Evolutionary conservation across 2,888 invertebrate species (phyloP), one percentile per base, ranked within the genome.

Genomic region (Trissonchulus latispiculum): DNA sequence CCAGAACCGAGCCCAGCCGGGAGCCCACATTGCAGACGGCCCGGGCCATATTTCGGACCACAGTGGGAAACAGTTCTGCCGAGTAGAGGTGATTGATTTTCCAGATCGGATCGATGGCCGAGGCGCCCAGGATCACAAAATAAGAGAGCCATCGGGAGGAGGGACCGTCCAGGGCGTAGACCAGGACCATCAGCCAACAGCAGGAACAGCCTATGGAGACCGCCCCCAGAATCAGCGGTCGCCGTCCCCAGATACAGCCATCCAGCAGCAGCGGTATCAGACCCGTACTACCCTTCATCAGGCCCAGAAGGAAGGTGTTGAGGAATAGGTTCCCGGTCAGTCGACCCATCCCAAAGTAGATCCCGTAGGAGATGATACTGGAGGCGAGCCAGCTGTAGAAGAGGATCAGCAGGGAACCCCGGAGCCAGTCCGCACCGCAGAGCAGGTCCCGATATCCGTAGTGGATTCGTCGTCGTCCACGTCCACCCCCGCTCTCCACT

Each of bases 21-120:
- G 75, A 62, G 61, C 76, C 76, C 3, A 74, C 66, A 37, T 76
- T 76, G 73, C 76, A 76, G 36, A 75, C 70, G 29, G 75, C 76
- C 23, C 76, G 33, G 18, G 75, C 75, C 76, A 76, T 76, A 64
- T 76, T 76, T 18, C 76, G 69, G 15, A 76, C 75, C 1, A 75
- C 75, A 1, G 76, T 76, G 18, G 75, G 75, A 59, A 75, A 75
- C 35, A 75, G 61, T 48, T 75, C 75, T 3, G 68, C 36, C 2
- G 61, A 61, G 59, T 75, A 75, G 29, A 75, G 61, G 32, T 75
- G 75, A 48, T 75, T 75, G 35, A 75, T 37, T 67, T 73, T 73
- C 73, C 73, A 73, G 37, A 74, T 74, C 23, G 75, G 75, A 61
- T 75, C 75, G 35, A 75, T 71, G 23, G 72, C 70, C 15, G 72